Evolutionary conservation across 2,113 vertebrate genomes (phyloP).

Genomic region (Ammodytes dubius): DNA sequence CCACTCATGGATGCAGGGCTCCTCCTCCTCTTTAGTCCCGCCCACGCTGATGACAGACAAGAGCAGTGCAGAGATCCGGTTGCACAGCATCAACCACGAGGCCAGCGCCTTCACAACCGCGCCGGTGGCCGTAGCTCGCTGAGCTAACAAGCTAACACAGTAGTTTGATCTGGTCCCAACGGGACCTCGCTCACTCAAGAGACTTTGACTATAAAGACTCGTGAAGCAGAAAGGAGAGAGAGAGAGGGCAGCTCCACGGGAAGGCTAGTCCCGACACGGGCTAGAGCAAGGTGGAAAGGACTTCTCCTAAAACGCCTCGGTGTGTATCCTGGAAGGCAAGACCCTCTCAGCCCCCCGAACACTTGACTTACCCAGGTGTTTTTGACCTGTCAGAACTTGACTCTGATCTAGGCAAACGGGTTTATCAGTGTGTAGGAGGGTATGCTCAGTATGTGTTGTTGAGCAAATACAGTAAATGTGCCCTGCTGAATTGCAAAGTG

Average conservation of each 20-base stretch:
- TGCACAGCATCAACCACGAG: conserved; percentile 91
- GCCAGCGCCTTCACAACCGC: conserved; percentile 72
- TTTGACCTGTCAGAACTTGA: conserved; percentile 10
- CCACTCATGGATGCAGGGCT: conserved; percentile 93
- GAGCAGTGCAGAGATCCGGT: conserved; percentile 87
- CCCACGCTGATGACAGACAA: conserved; percentile 66
- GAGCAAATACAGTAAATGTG: background rate
- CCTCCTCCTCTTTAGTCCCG: conserved; percentile 73
- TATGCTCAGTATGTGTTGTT: conserved; percentile 12
- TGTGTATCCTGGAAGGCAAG: background rate
- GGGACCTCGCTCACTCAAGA: conserved; percentile 39
- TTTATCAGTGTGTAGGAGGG: conserved; percentile 23
- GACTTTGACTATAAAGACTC: conserved; percentile 44
- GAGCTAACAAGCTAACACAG: conserved; percentile 22
- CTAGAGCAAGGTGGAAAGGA: background rate
- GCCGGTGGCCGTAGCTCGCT: conserved; percentile 72
- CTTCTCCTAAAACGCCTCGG: background rate
- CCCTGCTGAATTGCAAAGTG: conserved; percentile 11
- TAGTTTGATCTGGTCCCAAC: background rate
- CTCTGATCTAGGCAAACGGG: conserved; percentile 10
- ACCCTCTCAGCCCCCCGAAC: conserved; percentile 15
- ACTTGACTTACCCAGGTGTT: conserved; percentile 24
- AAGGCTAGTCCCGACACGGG: background rate
- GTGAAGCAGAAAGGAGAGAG: conserved; percentile 41
- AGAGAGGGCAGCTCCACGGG: background rate